These are phyloP conservation scores for Drosophila cyrtoloma DNA, from an alignment of 2,888 invertebrate genomes.

Conservation along the genomic window DNA sequence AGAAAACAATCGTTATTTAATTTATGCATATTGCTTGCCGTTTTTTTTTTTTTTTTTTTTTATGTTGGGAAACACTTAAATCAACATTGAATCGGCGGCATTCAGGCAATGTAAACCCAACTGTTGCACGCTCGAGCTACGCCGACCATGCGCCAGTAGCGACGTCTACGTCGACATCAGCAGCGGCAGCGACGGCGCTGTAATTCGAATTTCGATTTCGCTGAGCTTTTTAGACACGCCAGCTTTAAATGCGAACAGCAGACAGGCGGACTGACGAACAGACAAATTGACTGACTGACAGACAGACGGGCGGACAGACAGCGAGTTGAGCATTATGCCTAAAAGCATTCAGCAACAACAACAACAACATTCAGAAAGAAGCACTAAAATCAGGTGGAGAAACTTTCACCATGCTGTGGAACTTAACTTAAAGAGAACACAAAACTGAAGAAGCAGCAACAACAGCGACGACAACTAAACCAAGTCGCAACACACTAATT, in stretches of 20 bases:
- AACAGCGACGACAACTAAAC: constrained; percentile 14
- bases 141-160: constrained; percentile 49
- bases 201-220: constrained; percentile 64
- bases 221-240: constrained; percentile 57
- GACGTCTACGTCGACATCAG: not conserved
- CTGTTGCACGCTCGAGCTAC: constrained; percentile 78
- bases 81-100: constrained; percentile 41
- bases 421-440: constrained; percentile 66
- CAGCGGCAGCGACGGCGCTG: constrained; percentile 25
- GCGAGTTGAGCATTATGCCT: constrained; percentile 39
- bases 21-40: constrained; percentile 44
- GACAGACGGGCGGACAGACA: constrained; percentile 15
- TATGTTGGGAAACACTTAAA: constrained; percentile 42
- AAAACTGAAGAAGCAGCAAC: constrained; percentile 19
- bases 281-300: constrained; percentile 15
- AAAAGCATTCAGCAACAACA: constrained; percentile 29
- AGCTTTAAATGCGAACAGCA: constrained; percentile 43
- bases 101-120: constrained; percentile 36
- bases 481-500: constrained; percentile 18
- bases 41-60: constrained; percentile 24
- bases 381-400: constrained; percentile 60
- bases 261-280: constrained; percentile 12
- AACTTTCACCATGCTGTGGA: constrained; percentile 69
- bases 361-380: constrained; percentile 37
- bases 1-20: constrained; percentile 44